Evolutionary conservation across 2,113 vertebrate genomes (phyloP), one percentile per base, ranked within the genome.

Genomic region (Paralichthys olivaceus): DNA sequence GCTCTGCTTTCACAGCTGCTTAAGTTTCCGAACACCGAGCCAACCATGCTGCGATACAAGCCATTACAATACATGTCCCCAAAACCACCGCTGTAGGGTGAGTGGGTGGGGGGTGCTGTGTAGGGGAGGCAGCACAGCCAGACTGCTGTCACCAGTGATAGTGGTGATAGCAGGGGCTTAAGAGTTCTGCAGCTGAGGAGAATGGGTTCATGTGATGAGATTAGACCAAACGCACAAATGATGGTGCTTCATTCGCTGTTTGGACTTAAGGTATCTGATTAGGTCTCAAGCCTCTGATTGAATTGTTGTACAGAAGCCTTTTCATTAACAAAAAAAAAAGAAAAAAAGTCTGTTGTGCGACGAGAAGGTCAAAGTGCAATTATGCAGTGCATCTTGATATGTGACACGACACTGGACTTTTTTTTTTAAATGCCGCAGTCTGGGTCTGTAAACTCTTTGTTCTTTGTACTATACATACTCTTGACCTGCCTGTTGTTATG

Each of bases 1-100:
- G 51, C 13, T 82, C 59, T 92, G 89, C 85, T 92, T 92, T 88
- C 70, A 86, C 87, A 93, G 91, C 92, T 93, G 91, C 75, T 75
- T 40, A 32, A 65, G 71, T 83, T 85, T 86, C 75, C 64, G 1
- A 63, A 29, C 58, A 58, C 70, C 43, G n/a, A 49, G 32, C 43
- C 28, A 29, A 23, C 43, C 57, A 4, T 0, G 49, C 37, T 34
- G 54, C 12, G 11, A 55, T 23, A 12, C 11, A 2, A 40, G 1
- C 0, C 20, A 84, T 72, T 68, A 67, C 49, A 57, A 15, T 25
- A 28, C 64, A 68, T 80, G 79, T 82, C 49, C 65, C 68, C 51
- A 71, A 83, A 54, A 13, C 26, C 22, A 60, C 22, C 2, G 14
- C 56, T 7, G 2, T 0, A 7, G 61, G 47, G 43, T 40, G 7